phyloP scores from a whole-genome alignment of 2,888 invertebrate species.

The Lasioglossum vierecki region DNA sequence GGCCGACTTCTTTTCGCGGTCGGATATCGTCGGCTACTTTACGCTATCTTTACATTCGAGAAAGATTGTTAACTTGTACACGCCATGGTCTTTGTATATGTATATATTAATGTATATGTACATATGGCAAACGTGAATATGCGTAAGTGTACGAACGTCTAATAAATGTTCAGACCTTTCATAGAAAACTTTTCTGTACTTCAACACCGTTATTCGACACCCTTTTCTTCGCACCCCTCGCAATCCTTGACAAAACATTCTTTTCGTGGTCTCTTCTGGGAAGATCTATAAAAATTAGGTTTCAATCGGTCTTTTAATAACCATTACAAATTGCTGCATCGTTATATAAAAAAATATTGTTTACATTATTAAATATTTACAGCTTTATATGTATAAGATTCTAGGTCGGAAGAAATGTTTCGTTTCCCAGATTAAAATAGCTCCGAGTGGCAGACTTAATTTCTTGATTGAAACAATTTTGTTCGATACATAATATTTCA shows the following conservation, averaged over 20 bases:
- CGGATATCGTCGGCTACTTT: slow-evolving; percentile 22
- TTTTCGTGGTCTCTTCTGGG: background rate
- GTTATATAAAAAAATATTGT: too few relatives aligned
- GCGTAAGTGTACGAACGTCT: slow-evolving; percentile 54
- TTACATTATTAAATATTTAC: too few relatives aligned
- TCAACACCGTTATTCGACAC: background rate
- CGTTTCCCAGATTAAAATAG: too few relatives aligned
- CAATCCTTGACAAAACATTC: background rate
- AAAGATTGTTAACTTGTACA: slow-evolving; percentile 62
- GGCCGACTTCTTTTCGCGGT: background rate
- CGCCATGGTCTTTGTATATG: slow-evolving; percentile 44
- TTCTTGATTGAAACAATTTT: too few relatives aligned
- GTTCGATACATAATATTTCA: background rate
- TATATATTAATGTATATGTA: slow-evolving; percentile 46
- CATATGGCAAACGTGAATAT: slow-evolving; percentile 21
- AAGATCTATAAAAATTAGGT: background rate
- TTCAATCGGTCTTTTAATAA: too few relatives aligned
- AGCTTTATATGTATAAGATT: too few relatives aligned
- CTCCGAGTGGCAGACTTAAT: too few relatives aligned
- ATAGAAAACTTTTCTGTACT: slow-evolving; percentile 40
- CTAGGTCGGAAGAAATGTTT: too few relatives aligned
- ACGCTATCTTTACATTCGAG: slow-evolving; percentile 44
- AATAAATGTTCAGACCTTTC: slow-evolving; percentile 77
- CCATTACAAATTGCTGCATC: too few relatives aligned
- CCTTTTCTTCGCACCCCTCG: background rate